These are phyloP conservation scores for Columba guinea DNA, from an alignment of 2,797 vertebrate genomes.

Conservation along the genomic window DNA sequence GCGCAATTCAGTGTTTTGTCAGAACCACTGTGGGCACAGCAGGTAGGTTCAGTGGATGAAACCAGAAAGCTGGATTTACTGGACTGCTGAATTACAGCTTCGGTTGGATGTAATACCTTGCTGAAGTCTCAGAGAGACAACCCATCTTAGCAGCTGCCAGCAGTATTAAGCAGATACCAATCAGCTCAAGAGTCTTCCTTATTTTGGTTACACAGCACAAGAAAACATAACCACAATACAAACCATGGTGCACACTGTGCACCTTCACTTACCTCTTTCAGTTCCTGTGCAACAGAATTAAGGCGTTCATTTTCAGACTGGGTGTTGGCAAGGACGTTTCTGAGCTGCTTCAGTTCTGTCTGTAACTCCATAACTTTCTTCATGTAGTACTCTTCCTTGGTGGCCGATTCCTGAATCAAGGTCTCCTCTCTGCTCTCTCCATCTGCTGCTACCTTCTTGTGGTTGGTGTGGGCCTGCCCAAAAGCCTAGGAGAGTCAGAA, in stretches of 20 bases:
- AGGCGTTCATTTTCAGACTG: slow-evolving; percentile 94
- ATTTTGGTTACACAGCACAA: neutral
- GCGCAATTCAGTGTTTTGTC: neutral
- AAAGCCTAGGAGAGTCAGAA: slow-evolving; percentile 83
- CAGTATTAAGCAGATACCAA: neutral
- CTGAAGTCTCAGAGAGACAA: neutral
- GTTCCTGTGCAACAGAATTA: slow-evolving; percentile 86
- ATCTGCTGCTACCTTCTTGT: slow-evolving; percentile 94
- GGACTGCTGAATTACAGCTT: neutral
- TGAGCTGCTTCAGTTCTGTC: slow-evolving; percentile 88
- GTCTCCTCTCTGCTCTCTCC: slow-evolving; percentile 95
- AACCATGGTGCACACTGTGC: rapidly evolving
- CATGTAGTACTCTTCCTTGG: slow-evolving; percentile 94
- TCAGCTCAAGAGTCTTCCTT: neutral
- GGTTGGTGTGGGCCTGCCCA: slow-evolving; percentile 94
- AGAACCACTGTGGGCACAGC: neutral
- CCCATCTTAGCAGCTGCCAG: neutral
- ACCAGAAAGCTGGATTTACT: neutral
- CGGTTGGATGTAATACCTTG: neutral
- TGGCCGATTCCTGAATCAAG: slow-evolving; percentile 93
- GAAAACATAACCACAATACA: neutral
- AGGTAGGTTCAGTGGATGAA: neutral
- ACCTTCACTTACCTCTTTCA: slow-evolving; percentile 85
- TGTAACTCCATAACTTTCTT: slow-evolving; percentile 93
- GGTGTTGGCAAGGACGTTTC: slow-evolving; percentile 89